Evolutionary conservation across 2,888 invertebrate species (phyloP).

Genomic region (Hesperia comma): DNA sequence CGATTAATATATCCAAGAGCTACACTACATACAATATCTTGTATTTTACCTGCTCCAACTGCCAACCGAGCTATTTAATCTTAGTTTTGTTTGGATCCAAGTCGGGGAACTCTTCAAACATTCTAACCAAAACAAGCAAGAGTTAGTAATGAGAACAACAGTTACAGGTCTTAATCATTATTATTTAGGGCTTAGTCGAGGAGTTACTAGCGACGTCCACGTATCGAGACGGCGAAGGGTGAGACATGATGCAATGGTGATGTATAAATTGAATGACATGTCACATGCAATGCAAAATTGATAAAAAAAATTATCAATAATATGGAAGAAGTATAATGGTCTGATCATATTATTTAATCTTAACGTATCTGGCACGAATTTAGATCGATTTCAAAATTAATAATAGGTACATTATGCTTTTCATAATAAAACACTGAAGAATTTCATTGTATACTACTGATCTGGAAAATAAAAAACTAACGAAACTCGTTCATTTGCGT

Average conservation of each 20-base stretch:
- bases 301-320: too few relatives aligned
- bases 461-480: too few relatives aligned
- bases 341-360: too few relatives aligned
- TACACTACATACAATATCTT: conserved; percentile 58
- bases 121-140: conserved; percentile 74
- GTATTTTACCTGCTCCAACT: conserved; percentile 64
- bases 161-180: not conserved
- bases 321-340: too few relatives aligned
- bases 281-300: conserved; percentile 14
- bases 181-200: not conserved
- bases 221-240: not conserved
- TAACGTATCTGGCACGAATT: too few relatives aligned
- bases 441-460: too few relatives aligned
- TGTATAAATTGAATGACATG: not conserved
- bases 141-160: conserved; percentile 63
- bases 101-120: conserved; percentile 82
- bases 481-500: too few relatives aligned
- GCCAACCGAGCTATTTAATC: conserved; percentile 56
- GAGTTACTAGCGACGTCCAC: not conserved
- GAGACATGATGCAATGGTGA: conserved; percentile 4
- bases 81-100: conserved; percentile 77
- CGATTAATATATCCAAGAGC: not conserved
- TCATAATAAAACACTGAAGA: too few relatives aligned
- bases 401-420: too few relatives aligned
- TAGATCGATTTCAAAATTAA: too few relatives aligned